Base-by-base conservation (phyloP, 2,113 vertebrate species). In the Oncorhynchus nerka region DNA sequence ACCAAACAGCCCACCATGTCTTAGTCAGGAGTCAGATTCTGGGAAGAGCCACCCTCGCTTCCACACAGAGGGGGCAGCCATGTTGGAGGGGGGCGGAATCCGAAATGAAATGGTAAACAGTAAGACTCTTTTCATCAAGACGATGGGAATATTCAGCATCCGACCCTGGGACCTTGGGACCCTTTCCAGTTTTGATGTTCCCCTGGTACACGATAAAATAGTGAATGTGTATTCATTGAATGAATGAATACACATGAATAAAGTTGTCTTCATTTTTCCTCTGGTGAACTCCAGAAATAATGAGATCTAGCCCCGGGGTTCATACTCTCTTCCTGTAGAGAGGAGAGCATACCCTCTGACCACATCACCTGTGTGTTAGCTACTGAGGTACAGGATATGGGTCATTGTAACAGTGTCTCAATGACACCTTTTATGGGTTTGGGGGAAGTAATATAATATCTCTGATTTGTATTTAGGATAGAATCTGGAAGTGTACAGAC, bases 401-500 rank as follows among this genome's bases (percentile, higher is more conserved):
- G 20, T 12, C 68, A 72, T 51, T 20, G 30, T 39, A 4, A 30
- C 45, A 79, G 28, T 28, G 55, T 66, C 72, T 71, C 71, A 75
- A 79, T 72, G 80, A 84, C 75, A 32, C 51, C 51, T 48, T 55
- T 72, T 81, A 73, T 49, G 24, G 32, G 15, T 64, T 51, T 51
- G 9, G 49, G 79, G 86, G 81, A 83, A 75, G 61, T 70, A 70
- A 74, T 71, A 83, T 78, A 86, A 85, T 81, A 73, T 77, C 20
- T 64, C 32, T 65, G 19, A 74, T 73, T 79, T 72, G 49, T 49
- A 77, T 75, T 73, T 79, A 84, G 81, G 79, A 84, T 82, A 76
- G 78, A 83, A 68, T 67, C 7, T 4, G 72, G 65, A 73, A 61
- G 49, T 51, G 79, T 74, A 74, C 51, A 74, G 62, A 39, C 22